Evolutionary conservation across 1,140 invertebrate genomes (phyloP).

Genomic region (Parasteatoda tepidariorum): DNA sequence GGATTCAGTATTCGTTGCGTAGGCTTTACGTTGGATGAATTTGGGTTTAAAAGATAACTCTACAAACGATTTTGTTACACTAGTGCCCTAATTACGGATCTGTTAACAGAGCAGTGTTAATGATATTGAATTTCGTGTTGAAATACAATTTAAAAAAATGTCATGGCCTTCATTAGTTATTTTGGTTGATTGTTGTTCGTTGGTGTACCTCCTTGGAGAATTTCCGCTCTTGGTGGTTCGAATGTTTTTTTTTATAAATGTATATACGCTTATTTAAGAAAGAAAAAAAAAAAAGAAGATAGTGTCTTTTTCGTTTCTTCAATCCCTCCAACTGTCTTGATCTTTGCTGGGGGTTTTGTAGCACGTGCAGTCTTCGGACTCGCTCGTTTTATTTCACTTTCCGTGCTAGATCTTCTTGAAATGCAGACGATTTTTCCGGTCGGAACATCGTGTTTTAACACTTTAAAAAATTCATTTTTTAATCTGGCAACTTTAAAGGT

Average conservation of each 20-base stretch:
- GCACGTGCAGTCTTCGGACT: slow-evolving; percentile 5
- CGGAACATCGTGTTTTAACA: background rate
- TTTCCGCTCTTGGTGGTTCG: slow-evolving; percentile 49
- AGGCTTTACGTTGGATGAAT: too few relatives aligned
- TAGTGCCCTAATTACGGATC: too few relatives aligned
- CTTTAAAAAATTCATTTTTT: background rate
- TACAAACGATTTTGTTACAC: too few relatives aligned
- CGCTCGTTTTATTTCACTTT: background rate
- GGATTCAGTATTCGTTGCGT: too few relatives aligned
- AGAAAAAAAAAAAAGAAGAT: too few relatives aligned
- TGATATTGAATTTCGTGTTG: too few relatives aligned
- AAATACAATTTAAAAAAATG: too few relatives aligned
- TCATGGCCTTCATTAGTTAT: background rate
- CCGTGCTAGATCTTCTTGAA: background rate
- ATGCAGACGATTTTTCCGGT: background rate
- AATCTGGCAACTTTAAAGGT: background rate
- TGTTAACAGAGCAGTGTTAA: too few relatives aligned
- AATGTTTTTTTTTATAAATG: background rate
- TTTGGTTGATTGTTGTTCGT: background rate
- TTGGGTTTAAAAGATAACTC: too few relatives aligned
- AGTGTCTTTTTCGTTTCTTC: background rate
- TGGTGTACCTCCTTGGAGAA: slow-evolving; percentile 38
- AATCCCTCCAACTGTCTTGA: background rate
- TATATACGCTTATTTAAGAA: too few relatives aligned
- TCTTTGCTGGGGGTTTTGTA: slow-evolving; percentile 19